These are phyloP conservation scores for Cyphotilapia sp. DNA, from an alignment of 2,113 vertebrate species.

Conservation along the genomic window DNA sequence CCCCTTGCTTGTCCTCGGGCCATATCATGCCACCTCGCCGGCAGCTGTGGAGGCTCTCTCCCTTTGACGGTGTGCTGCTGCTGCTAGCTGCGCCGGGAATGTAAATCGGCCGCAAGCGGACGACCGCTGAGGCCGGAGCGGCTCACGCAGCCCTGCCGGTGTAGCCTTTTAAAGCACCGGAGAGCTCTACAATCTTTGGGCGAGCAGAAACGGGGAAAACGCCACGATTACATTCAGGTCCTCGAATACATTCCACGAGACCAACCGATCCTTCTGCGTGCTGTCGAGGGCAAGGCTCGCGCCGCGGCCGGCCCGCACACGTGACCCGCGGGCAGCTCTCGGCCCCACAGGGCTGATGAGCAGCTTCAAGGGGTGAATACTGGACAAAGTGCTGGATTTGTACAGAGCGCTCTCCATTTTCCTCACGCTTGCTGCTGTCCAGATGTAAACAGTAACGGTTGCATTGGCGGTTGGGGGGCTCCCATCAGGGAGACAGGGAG, in stretches of 20 bases:
- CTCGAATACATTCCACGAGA: conserved; percentile 53
- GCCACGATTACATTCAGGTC: conserved; percentile 58
- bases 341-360: background rate
- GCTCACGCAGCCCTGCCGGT: background rate
- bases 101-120: background rate
- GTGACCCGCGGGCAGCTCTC: background rate
- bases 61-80: conserved; percentile 24
- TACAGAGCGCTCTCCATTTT: background rate
- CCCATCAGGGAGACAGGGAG: background rate
- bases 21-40: conserved; percentile 8
- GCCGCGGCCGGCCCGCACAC: background rate
- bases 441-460: conserved; percentile 52
- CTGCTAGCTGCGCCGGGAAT: conserved; percentile 42
- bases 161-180: conserved; percentile 27
- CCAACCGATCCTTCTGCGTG: background rate
- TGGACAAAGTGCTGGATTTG: background rate
- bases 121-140: background rate
- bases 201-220: conserved; percentile 22
- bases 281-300: background rate
- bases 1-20: conserved; percentile 14
- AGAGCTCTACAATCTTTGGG: conserved; percentile 47
- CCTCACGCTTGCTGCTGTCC: conserved; percentile 18
- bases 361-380: background rate
- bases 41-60: conserved; percentile 39
- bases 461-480: conserved; percentile 23